Base-by-base conservation (phyloP, 2,888 invertebrate genomes). In the Corbicula japonica region DNA sequence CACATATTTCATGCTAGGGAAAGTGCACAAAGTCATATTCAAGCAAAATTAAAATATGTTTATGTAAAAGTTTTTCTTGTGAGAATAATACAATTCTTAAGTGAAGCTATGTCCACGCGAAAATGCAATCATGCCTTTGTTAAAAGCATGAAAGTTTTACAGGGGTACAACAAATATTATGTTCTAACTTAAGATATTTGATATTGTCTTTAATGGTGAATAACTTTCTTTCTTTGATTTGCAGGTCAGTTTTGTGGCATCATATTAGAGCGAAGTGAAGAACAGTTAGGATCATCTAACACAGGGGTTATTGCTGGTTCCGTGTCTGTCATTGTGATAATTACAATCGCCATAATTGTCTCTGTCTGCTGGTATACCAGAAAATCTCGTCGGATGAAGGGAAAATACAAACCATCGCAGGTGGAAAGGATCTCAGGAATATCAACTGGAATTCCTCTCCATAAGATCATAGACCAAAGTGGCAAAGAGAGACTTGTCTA, bases 331-430 rank as follows among this genome's bases (percentile, higher is more conserved):
- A 68, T 88, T 41, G 23, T 85, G 18, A 54, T 85, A 15, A 28
- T 89, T 23, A 69, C 88, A 15, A 12, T 84, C 21, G 63, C 82
- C n/a, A 63, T 83, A 12, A 35, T 84, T 0, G 32, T 86, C 2
- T 87, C 86, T 46, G 48, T 73, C 6, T 46, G 80, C 10, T 89
- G 88, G 88, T 72, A 63, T 48, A 58, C 84, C n/a, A 80, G 80
- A 10, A 84, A 81, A 41, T 83, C 81, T 34, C 80, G 88, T n/a
- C 82, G 85, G 21, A 85, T 88, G 79, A 85, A 86, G 63, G 90
- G 90, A 0, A 75, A 80, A 2, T 90, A 90, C 78, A 87, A 87
- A 62, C 90, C 90, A 10, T 87, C 90, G 4, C 79, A 86, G 62
- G 86, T 85, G 61, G 89, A 90, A 63, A 72, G 79, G 58, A 70